A percentile compares a stretch with the other conserved stretches of the same genome.
Evolutionary conservation across 2,888 invertebrate species (phyloP).

Genomic region (Nephrotoma flavescens): DNA sequence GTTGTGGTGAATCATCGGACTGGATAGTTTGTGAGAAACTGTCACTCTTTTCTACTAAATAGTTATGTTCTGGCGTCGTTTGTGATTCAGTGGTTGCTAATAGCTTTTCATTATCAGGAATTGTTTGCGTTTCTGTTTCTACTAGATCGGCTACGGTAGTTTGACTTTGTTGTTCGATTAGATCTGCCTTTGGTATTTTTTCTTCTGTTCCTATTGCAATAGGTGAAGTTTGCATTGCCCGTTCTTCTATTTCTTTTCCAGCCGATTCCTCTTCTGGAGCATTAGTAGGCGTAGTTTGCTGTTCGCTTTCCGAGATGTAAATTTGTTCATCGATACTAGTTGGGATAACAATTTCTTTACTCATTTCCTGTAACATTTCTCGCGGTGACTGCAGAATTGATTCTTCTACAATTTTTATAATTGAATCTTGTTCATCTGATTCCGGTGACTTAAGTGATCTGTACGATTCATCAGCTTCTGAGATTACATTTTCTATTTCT

Average conservation of each 20-base stretch:
- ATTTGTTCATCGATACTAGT: constrained; percentile 30
- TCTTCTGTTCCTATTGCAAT: constrained; percentile 16
- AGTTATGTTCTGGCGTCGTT: constrained; percentile 15
- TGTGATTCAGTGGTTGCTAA: constrained; percentile 23
- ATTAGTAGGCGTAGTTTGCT: constrained; percentile 41
- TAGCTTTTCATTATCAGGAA: constrained; percentile 21
- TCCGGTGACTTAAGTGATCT: constrained; percentile 30
- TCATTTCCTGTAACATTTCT: constrained; percentile 39
- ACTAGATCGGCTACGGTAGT: constrained; percentile 22
- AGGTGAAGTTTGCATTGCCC: constrained; percentile 35
- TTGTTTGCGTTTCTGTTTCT: constrained; percentile 25
- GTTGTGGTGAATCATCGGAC: background rate
- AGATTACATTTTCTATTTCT: constrained; percentile 26
- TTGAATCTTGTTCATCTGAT: constrained; percentile 38
- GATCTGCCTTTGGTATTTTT: constrained; percentile 15
- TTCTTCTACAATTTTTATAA: constrained; percentile 54
- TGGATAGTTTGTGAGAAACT: constrained; percentile 6
- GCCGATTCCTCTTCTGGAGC: constrained; percentile 16
- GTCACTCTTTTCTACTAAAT: constrained; percentile 8
- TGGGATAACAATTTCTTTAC: constrained; percentile 35
- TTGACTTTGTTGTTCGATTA: constrained; percentile 26
- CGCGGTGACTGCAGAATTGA: constrained; percentile 40
- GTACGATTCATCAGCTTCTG: constrained; percentile 43
- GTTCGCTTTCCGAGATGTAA: constrained; percentile 28
- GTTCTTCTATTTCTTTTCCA: constrained; percentile 30